phyloP scores from a whole-genome alignment of 2,113 vertebrate genomes.

The Hyla sarda region DNA sequence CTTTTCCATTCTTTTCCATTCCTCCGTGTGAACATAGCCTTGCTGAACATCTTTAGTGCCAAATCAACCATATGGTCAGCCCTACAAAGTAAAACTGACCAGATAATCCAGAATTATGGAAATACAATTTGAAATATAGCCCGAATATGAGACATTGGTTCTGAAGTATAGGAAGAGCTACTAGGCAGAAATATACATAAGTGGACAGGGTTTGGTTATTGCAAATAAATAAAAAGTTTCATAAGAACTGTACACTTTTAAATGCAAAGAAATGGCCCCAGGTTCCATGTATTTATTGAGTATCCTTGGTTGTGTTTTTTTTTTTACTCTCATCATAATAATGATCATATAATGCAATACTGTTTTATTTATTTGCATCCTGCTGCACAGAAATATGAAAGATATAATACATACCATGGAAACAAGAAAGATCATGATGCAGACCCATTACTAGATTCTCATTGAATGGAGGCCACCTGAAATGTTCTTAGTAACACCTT shows the following conservation, averaged over 20 bases:
- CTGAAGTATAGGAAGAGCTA: neutral
- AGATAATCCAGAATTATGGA: neutral
- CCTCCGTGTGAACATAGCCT: no score
- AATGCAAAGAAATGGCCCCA: neutral
- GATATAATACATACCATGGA: neutral
- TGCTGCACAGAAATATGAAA: neutral
- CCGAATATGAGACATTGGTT: neutral
- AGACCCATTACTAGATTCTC: neutral
- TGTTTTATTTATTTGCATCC: constrained; percentile 17
- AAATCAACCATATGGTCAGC: no score
- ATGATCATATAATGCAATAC: neutral
- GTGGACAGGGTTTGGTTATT: neutral
- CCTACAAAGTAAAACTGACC: neutral
- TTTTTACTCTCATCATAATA: neutral
- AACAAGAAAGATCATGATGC: neutral
- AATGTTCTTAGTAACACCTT: neutral
- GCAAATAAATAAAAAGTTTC: neutral
- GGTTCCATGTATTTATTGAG: neutral
- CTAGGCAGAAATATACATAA: neutral
- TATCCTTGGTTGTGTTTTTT: neutral
- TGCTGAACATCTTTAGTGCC: no score
- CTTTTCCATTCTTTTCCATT: no score
- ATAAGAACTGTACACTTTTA: neutral
- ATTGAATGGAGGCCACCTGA: neutral
- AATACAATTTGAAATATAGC: neutral